phyloP scores from a whole-genome alignment of 2,113 vertebrate genomes.

The Coptodon bakossiorum region DNA sequence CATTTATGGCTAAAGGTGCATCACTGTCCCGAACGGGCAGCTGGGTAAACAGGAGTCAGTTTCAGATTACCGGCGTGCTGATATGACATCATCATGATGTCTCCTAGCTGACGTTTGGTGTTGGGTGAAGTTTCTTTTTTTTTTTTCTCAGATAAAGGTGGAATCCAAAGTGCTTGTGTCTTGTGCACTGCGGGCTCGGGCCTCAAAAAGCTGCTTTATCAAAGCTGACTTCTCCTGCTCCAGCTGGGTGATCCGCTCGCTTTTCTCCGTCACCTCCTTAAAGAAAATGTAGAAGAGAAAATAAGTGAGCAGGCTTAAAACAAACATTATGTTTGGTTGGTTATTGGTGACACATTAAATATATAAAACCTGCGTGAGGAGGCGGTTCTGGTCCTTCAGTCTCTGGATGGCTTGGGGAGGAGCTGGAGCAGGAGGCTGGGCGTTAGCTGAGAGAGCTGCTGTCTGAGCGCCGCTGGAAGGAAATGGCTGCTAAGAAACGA shows the following conservation, averaged over 20 bases:
- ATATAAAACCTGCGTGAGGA: conserved; percentile 82
- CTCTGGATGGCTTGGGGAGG: conserved; percentile 83
- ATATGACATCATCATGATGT: not conserved
- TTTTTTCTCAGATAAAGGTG: conserved; percentile 81
- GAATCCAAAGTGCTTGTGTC: conserved; percentile 85
- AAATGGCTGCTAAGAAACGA: conserved; percentile 52
- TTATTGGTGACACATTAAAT: not conserved
- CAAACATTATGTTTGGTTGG: not conserved
- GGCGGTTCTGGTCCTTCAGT: conserved; percentile 93
- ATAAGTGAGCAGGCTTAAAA: not conserved
- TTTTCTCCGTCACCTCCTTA: conserved; percentile 91
- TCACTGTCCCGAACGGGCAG: conserved; percentile 11
- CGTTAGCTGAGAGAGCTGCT: conserved; percentile 1
- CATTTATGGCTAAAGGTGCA: conserved; percentile 35
- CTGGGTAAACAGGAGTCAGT: conserved; percentile 22
- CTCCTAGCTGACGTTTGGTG: not conserved
- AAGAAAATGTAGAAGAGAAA: not conserved
- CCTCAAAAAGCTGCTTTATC: conserved; percentile 96
- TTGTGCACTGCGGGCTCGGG: conserved; percentile 73
- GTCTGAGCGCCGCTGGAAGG: conserved; percentile 30
- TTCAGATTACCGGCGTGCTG: not conserved
- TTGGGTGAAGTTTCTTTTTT: not conserved
- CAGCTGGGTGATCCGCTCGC: conserved; percentile 88
- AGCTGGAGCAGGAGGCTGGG: conserved; percentile 47
- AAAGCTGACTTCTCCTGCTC: conserved; percentile 93